phyloP scores from a whole-genome alignment of 2,888 invertebrate species.

The Harpagoxenus sublaevis region DNA sequence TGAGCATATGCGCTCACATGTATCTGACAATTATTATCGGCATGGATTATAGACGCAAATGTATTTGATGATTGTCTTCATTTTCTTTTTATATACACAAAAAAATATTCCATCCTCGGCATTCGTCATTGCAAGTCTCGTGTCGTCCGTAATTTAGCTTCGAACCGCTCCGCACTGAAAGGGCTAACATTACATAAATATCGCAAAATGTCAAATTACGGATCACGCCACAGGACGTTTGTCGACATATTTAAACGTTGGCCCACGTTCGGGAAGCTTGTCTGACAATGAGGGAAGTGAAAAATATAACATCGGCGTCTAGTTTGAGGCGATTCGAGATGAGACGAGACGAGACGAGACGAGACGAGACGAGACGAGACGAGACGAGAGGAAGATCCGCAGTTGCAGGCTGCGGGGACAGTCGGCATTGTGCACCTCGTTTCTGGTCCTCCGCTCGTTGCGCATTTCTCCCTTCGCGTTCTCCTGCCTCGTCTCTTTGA shows the following conservation, averaged over 20 bases:
- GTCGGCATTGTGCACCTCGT: constrained; percentile 58
- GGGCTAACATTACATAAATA: neutral
- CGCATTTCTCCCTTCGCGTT: constrained; percentile 21
- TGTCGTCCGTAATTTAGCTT: neutral
- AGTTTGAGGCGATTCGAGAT: neutral
- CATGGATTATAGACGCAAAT: neutral
- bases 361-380: neutral
- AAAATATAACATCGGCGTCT: constrained; percentile 12
- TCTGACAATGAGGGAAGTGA: neutral
- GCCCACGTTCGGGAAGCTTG: neutral
- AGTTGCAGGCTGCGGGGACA: constrained; percentile 18
- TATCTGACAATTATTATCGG: neutral
- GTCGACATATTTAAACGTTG: neutral
- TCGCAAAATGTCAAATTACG: neutral
- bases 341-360: neutral
- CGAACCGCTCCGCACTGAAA: neutral
- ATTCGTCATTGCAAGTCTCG: neutral
- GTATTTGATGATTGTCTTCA: neutral
- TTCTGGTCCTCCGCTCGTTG: constrained; percentile 39
- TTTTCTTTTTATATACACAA: neutral
- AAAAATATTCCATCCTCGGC: neutral
- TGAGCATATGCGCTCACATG: neutral
- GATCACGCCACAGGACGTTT: neutral
- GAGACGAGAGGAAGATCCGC: constrained; percentile 16
- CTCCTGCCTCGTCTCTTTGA: constrained; percentile 71